Conservation (phyloP, 1,140 invertebrate species). For the Drosophila fuyamai region DNA sequence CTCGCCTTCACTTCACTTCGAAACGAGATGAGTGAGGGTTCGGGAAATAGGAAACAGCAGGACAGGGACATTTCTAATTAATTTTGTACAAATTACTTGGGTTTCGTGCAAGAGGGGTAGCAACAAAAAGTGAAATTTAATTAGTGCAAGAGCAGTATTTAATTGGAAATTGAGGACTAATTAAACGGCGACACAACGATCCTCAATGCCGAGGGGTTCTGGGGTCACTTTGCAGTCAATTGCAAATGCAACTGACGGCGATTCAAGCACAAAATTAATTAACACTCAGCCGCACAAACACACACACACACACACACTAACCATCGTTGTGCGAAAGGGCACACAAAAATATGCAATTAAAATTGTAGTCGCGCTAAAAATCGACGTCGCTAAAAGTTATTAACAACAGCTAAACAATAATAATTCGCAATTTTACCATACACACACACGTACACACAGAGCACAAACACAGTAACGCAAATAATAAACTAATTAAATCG, state of each 20-base stretch:
- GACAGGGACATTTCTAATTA: slow-evolving; percentile 68
- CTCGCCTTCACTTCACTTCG: slow-evolving; percentile 50
- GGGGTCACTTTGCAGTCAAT: slow-evolving; percentile 44
- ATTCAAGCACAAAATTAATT: slow-evolving; percentile 79
- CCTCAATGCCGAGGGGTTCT: slow-evolving; percentile 9
- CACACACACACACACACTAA: slow-evolving; percentile 24
- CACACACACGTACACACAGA: slow-evolving; percentile 18
- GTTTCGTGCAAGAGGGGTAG: slow-evolving; percentile 8
- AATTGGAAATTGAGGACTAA: slow-evolving; percentile 77
- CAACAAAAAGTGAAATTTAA: slow-evolving; percentile 76
- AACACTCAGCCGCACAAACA: slow-evolving; percentile 61
- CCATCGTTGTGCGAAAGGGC: slow-evolving; percentile 28
- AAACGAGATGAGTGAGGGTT: slow-evolving; percentile 10
- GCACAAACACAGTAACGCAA: slow-evolving; percentile 32
- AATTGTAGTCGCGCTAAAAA: slow-evolving; percentile 62
- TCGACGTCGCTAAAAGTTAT: slow-evolving; percentile 57
- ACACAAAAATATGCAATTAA: slow-evolving; percentile 72
- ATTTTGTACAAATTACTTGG: slow-evolving; percentile 75
- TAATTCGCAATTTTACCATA: slow-evolving; percentile 58
- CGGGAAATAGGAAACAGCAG: background rate
- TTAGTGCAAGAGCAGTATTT: slow-evolving; percentile 76
- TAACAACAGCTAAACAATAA: slow-evolving; percentile 75
- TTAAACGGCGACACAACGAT: slow-evolving; percentile 59
- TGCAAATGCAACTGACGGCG: slow-evolving; percentile 75
- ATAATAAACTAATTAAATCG: slow-evolving; percentile 83